Conservation (phyloP, 1,140 invertebrate genomes). For the Solen grandis region DNA sequence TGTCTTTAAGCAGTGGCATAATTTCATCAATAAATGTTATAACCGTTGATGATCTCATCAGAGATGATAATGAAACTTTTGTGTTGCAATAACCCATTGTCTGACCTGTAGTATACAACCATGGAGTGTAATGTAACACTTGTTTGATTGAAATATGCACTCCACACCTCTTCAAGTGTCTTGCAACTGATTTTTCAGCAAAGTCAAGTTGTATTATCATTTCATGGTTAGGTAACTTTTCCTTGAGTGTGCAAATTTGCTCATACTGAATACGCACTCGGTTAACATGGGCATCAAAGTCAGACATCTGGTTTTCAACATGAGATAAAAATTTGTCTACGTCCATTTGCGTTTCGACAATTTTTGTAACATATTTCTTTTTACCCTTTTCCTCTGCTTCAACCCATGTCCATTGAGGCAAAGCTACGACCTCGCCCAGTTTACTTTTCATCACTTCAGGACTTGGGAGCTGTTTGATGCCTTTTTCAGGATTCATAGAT, state of each 20-base stretch:
- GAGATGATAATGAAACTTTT: constrained; percentile 49
- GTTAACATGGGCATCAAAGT: background rate
- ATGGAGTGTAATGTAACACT: constrained; percentile 49
- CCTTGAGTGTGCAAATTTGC: background rate
- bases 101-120: constrained; percentile 35
- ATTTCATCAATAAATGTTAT: constrained; percentile 18
- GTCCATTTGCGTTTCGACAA: no score
- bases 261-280: constrained; percentile 20
- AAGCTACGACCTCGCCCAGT: no score
- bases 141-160: constrained; percentile 56
- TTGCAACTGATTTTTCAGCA: constrained; percentile 54
- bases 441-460: background rate
- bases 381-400: constrained; percentile 48
- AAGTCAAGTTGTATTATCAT: constrained; percentile 59
- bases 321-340: no score
- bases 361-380: no score
- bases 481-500: constrained; percentile 15
- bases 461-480: background rate
- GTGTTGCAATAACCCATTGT: constrained; percentile 9
- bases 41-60: constrained; percentile 18
- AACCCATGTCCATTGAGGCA: no score
- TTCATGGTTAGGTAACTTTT: constrained; percentile 8
- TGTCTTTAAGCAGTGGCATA: constrained; percentile 40
- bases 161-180: background rate
- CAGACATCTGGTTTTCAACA: no score